Base-by-base conservation (phyloP, 2,888 invertebrate genomes). In the Acrobasis suavella region DNA sequence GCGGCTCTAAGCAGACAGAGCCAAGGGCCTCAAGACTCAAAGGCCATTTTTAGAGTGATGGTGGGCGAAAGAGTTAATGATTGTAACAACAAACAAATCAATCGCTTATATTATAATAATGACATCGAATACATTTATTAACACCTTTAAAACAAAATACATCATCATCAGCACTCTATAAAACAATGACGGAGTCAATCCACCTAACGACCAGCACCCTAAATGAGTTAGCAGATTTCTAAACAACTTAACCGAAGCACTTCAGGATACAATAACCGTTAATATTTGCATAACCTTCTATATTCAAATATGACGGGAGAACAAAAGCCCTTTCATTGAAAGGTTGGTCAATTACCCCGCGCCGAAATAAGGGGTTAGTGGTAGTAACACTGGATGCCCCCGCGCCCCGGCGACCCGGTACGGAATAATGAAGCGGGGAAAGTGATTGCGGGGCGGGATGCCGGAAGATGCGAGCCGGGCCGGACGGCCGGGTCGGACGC, bases 351-450 rank as follows among this genome's bases (percentile, higher is more conserved):
- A 70, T 69, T 69, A 71, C 73, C 77, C 68, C 51, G 32, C 14
- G 16, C 14, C 32, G 7, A 32, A 55, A 32, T 14, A 14, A 16
- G 5, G 50, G 55, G 7, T n/a, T 62, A 39, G 59, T 68, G 66
- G 65, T 14, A 46, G 88, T 83, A 88, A 82, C 82, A 81, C 77
- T 65, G 62, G 37, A 63, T 63, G 72, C 75, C 83, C 86, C 82
- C 87, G 80, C 82, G 74, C 86, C 89, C 86, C 87, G 83, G 73
- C 89, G 87, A 87, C 89, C 89, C 82, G 80, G 80, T 73, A 73
- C 73, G 80, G 80, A 80, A 85, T 87, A 86, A 87, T 83, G 84
- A 83, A 85, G 79, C 85, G 76, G 84, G 79, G 76, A 76, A 74
- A 76, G 76, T 72, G 75, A 77, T 76, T 73, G 82, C 76, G 75